Percentiles rank a stretch among this genome's conserved stretches.
Evolutionary conservation across 2,113 vertebrate genomes (phyloP).

Genomic region (Muscicapa adusta): DNA sequence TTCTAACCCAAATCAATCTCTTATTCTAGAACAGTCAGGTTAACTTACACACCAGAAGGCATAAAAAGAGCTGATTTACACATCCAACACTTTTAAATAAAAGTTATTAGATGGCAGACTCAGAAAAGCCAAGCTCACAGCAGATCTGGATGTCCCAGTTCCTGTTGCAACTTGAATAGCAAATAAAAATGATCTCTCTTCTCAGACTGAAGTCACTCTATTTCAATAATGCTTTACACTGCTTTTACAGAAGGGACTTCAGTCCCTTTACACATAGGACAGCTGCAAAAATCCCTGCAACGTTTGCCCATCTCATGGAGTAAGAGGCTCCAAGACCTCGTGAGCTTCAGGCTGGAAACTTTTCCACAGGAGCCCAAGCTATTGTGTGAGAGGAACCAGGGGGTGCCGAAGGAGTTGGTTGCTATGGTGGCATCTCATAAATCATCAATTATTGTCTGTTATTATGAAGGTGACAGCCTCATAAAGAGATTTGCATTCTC

Average conservation of each 20-base stretch:
- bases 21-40: not conserved
- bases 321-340: not conserved
- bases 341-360: conserved; percentile 25
- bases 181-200: not conserved
- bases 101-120: not conserved
- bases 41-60: not conserved
- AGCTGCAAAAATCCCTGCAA: not conserved
- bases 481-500: conserved; percentile 77
- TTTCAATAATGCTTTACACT: not conserved
- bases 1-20: not conserved
- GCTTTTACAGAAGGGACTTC: not conserved
- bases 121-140: not conserved
- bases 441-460: conserved; percentile 80
- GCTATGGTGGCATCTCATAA: conserved; percentile 79
- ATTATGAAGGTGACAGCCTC: conserved; percentile 77
- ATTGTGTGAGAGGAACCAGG: conserved; percentile 58
- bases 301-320: not conserved
- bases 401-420: conserved; percentile 69
- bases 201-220: not conserved
- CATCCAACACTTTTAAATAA: not conserved
- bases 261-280: not conserved
- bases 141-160: not conserved
- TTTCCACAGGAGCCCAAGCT: conserved; percentile 42
- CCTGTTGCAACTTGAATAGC: not conserved
- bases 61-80: not conserved